Conservation (phyloP, 2,113 vertebrate species). For the Ictalurus punctatus region DNA sequence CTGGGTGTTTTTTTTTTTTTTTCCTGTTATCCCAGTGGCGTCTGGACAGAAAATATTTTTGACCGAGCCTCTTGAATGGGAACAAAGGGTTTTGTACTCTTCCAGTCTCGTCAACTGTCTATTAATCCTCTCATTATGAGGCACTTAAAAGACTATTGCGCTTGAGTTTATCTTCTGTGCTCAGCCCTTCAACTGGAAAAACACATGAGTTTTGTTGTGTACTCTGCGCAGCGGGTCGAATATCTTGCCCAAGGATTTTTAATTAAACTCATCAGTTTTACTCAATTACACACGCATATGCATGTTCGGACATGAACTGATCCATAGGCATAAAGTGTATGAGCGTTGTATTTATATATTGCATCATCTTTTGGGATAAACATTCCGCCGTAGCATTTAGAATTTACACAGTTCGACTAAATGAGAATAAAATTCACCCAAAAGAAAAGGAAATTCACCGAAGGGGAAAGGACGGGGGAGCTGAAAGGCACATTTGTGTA, state of each 20-base stretch:
- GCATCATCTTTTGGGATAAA: not conserved
- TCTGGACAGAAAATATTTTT: slow-evolving; percentile 25
- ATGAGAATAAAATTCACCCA: not conserved
- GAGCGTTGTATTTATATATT: not conserved
- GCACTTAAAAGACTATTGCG: slow-evolving; percentile 57
- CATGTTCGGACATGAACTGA: not conserved
- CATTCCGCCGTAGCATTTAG: not conserved
- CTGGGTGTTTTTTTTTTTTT: slow-evolving; percentile 48
- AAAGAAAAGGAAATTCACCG: not conserved
- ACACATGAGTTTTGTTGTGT: slow-evolving; percentile 29
- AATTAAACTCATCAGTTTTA: slow-evolving; percentile 23
- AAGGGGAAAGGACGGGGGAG: not conserved
- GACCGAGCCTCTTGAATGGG: slow-evolving; percentile 1
- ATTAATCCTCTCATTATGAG: slow-evolving; percentile 72
- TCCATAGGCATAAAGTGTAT: not conserved
- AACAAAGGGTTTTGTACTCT: slow-evolving; percentile 27
- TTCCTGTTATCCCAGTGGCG: slow-evolving; percentile 9
- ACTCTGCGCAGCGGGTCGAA: not conserved
- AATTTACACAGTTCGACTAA: not conserved
- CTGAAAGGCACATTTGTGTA: not conserved
- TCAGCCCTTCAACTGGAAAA: slow-evolving; percentile 32
- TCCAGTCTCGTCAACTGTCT: slow-evolving; percentile 58
- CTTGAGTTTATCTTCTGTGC: slow-evolving; percentile 27
- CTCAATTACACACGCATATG: not conserved
- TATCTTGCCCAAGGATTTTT: not conserved